Conservation (phyloP, 2,113 vertebrate genomes). For the Anoura caudifer region DNA sequence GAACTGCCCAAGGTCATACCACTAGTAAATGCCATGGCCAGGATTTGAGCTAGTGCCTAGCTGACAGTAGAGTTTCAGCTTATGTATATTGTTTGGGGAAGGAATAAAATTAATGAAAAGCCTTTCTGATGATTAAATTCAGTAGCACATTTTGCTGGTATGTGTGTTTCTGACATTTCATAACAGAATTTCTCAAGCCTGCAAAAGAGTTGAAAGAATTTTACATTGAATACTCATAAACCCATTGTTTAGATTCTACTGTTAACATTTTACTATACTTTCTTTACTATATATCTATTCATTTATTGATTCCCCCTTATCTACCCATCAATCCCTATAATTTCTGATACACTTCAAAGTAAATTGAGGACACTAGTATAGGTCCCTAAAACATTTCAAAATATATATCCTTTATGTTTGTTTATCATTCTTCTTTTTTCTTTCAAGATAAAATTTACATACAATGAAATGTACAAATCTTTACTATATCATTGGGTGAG, state of each 20-base stretch:
- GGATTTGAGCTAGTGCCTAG: background rate
- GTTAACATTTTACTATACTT: slow-evolving; percentile 25
- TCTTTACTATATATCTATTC: background rate
- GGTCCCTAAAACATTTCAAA: background rate
- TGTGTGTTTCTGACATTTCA: slow-evolving; percentile 21
- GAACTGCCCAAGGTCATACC: background rate
- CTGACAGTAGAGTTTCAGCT: background rate
- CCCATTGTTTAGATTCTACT: background rate
- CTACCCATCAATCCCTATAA: background rate
- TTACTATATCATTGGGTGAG: background rate
- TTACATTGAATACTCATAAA: background rate
- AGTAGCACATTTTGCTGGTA: background rate
- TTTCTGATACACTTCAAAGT: slow-evolving; percentile 13
- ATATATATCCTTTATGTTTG: background rate
- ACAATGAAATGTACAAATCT: background rate
- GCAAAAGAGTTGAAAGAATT: background rate
- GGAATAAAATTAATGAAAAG: background rate
- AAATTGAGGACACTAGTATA: background rate
- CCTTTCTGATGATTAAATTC: background rate
- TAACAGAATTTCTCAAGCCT: background rate
- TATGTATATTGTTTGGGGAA: slow-evolving; percentile 7
- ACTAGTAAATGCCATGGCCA: background rate
- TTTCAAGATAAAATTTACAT: slow-evolving; percentile 20
- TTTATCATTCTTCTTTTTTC: background rate
- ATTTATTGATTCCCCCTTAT: background rate